Evolutionary conservation across 2,113 vertebrate species (phyloP).

Genomic region (Excalfactoria chinensis): DNA sequence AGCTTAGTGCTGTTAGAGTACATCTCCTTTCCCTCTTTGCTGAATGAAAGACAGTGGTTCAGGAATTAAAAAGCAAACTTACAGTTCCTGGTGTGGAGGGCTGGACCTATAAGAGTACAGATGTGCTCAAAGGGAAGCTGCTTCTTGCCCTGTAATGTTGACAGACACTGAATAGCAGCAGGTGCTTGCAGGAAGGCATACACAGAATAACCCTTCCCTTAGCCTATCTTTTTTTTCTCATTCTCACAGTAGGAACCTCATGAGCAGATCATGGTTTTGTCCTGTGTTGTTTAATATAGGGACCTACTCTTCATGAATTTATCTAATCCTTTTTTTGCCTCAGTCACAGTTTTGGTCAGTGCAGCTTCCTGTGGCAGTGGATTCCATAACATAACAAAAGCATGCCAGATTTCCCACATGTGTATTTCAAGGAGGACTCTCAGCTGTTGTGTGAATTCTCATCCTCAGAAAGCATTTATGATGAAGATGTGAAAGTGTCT

Average conservation of each 20-base stretch:
- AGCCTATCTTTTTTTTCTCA: neutral
- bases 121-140: neutral
- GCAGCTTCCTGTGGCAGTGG: neutral
- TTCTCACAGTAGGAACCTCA: neutral
- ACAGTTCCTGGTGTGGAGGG: neutral
- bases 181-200: neutral
- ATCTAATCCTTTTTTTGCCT: neutral
- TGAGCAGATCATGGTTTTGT: neutral
- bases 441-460: neutral
- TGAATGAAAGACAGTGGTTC: neutral
- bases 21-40: neutral
- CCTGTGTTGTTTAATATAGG: neutral
- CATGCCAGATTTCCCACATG: neutral
- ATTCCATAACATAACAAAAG: neutral
- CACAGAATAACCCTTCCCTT: neutral
- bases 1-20: neutral
- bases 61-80: neutral
- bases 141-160: neutral
- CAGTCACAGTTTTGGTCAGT: neutral
- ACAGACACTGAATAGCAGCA: neutral
- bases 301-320: neutral
- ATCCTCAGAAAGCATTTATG: slow-evolving; percentile 6
- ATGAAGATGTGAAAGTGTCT: neutral
- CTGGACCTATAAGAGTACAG: neutral
- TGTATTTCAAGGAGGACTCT: neutral